Conservation (phyloP, 2,797 vertebrate genomes). For the Dromococcyx pavoninus region DNA sequence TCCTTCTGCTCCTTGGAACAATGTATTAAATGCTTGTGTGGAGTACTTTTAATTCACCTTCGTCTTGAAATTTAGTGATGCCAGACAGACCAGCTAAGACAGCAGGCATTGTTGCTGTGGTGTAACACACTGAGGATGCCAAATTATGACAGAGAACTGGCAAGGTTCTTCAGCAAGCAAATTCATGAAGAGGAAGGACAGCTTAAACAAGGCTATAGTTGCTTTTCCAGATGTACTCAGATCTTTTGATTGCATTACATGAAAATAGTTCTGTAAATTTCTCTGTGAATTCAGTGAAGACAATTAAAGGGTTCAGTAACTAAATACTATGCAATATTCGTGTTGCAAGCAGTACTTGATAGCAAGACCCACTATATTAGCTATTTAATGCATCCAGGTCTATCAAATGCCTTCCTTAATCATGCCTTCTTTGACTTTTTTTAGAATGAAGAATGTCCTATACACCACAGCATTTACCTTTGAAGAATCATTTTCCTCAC, state of each 20-base stretch:
- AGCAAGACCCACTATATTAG: neutral
- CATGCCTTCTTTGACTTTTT: neutral
- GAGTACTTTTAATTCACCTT: neutral
- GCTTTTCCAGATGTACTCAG: neutral
- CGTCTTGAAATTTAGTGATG: neutral
- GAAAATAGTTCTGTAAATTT: neutral
- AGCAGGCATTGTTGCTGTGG: neutral
- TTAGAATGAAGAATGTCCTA: neutral
- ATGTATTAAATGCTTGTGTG: neutral
- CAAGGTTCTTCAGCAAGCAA: neutral
- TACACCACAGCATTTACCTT: neutral
- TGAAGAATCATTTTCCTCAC: neutral
- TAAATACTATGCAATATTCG: neutral
- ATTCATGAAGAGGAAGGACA: neutral
- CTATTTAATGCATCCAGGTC: neutral
- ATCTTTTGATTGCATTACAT: neutral
- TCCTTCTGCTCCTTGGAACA: neutral
- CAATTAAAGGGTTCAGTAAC: neutral
- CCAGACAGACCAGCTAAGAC: neutral
- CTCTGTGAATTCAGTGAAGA: neutral
- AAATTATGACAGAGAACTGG: neutral
- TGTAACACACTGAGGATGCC: neutral
- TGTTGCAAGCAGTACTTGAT: neutral
- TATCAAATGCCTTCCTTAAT: neutral
- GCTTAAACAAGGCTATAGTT: neutral